Percentiles rank a stretch among this genome's conserved stretches.
These are phyloP conservation scores for Pectinophora gossypiella DNA, from an alignment of 1,140 invertebrate genomes.

Conservation along the genomic window DNA sequence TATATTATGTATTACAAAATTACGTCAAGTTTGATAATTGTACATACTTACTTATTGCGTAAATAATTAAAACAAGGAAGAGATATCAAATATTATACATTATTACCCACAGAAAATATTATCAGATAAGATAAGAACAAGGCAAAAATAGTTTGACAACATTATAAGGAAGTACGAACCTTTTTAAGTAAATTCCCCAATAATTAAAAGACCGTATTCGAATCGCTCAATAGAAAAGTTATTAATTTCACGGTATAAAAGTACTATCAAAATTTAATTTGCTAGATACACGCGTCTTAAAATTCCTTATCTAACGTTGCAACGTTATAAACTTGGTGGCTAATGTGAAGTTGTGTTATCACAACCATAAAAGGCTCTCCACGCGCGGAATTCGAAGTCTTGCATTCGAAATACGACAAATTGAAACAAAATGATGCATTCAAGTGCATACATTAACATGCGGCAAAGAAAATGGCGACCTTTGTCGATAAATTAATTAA, in stretches of 20 bases:
- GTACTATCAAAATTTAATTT: slow-evolving; percentile 1
- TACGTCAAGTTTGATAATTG: too few species aligned
- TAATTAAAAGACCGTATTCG: neutral
- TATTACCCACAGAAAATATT: neutral
- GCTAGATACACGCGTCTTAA: neutral
- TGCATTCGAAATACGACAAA: too few species aligned
- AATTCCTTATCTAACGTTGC: neutral
- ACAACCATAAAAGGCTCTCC: slow-evolving; percentile 2
- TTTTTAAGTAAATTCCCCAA: neutral
- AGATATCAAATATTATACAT: too few species aligned
- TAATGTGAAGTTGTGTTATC: slow-evolving; percentile 4
- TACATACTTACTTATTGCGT: too few species aligned
- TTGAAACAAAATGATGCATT: too few species aligned
- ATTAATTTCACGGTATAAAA: neutral
- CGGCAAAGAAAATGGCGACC: too few species aligned
- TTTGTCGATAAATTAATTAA: neutral
- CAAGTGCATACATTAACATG: too few species aligned
- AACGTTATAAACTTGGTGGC: neutral
- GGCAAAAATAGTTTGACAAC: neutral
- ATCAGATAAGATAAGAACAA: too few species aligned
- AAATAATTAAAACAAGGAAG: too few species aligned
- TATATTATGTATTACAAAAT: too few species aligned
- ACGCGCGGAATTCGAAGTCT: neutral
- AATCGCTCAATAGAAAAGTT: neutral
- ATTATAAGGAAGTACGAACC: neutral